Evolutionary conservation across 2,888 invertebrate species (phyloP).

Genomic region (Euzophera pinguis): DNA sequence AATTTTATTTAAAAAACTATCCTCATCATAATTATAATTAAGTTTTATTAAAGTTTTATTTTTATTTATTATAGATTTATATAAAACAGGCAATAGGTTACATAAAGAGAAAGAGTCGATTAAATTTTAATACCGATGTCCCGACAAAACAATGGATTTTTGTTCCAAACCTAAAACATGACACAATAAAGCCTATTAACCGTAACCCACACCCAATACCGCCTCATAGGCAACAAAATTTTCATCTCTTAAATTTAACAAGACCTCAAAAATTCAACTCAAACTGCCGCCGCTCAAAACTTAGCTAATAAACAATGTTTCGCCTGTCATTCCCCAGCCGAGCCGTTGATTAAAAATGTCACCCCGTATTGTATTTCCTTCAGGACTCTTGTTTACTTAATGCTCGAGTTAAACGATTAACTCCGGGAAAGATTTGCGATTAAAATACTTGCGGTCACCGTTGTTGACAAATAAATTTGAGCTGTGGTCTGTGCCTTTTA

Average conservation of each 20-base stretch:
- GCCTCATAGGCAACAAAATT: too few species aligned
- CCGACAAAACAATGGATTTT: too few species aligned
- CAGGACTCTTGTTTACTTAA: conserved; percentile 8
- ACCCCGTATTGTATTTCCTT: background rate
- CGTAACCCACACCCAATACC: too few species aligned
- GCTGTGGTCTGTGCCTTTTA: background rate
- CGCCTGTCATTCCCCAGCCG: conserved; percentile 2
- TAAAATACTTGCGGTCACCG: conserved; percentile 7
- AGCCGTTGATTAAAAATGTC: conserved; percentile 13
- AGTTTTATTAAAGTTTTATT: too few species aligned
- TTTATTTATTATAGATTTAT: too few species aligned
- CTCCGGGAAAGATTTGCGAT: background rate
- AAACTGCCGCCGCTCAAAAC: background rate
- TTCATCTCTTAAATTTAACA: background rate
- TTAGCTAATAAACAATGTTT: conserved; percentile 12
- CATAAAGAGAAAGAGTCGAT: too few species aligned
- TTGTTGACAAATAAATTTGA: background rate
- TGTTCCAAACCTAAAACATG: too few species aligned
- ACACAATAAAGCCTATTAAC: too few species aligned
- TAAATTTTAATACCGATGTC: too few species aligned
- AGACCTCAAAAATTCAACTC: background rate
- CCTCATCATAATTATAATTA: too few species aligned
- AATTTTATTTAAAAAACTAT: too few species aligned
- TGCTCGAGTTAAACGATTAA: conserved; percentile 7
- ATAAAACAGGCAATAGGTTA: too few species aligned